Evolutionary conservation across 1,140 invertebrate genomes (phyloP).

Genomic region (Dinoponera quadriceps): DNA sequence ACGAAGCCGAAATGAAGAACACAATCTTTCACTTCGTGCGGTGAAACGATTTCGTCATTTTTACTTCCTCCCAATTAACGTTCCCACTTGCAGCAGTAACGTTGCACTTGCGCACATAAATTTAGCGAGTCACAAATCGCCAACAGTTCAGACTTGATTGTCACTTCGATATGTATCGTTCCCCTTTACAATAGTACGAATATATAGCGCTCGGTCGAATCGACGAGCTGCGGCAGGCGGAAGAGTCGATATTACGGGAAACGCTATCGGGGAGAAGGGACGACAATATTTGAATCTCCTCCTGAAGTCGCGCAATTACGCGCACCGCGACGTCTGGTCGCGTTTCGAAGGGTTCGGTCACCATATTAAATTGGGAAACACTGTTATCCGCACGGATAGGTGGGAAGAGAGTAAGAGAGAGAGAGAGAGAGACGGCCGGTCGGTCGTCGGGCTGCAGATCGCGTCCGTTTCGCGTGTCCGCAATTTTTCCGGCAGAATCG

Average conservation of each 20-base stretch:
- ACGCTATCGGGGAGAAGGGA: neutral
- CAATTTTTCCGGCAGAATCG: constrained; percentile 81
- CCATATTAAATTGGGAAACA: constrained; percentile 53
- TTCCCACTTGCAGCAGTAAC: neutral
- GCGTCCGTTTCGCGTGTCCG: constrained; percentile 79
- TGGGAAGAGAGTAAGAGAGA: constrained; percentile 13
- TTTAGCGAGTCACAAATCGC: neutral
- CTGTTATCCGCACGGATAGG: constrained; percentile 24
- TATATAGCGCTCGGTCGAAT: neutral
- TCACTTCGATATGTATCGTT: neutral
- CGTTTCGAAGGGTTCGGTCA: constrained; percentile 13
- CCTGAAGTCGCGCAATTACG: constrained; percentile 19
- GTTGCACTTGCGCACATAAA: neutral
- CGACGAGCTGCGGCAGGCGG: too few relatives aligned
- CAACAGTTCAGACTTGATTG: neutral
- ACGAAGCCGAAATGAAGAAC: neutral
- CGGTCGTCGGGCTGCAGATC: constrained; percentile 73
- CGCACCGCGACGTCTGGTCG: constrained; percentile 1
- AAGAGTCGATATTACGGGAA: neutral
- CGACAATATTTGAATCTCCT: neutral
- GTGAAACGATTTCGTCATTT: constrained; percentile 17
- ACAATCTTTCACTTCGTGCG: neutral
- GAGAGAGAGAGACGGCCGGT: neutral
- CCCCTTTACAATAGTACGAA: neutral
- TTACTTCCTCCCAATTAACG: neutral